Evolutionary conservation across 2,113 vertebrate genomes (phyloP), one percentile per base, ranked within the genome.

Genomic region (Lophotis ruficrista): DNA sequence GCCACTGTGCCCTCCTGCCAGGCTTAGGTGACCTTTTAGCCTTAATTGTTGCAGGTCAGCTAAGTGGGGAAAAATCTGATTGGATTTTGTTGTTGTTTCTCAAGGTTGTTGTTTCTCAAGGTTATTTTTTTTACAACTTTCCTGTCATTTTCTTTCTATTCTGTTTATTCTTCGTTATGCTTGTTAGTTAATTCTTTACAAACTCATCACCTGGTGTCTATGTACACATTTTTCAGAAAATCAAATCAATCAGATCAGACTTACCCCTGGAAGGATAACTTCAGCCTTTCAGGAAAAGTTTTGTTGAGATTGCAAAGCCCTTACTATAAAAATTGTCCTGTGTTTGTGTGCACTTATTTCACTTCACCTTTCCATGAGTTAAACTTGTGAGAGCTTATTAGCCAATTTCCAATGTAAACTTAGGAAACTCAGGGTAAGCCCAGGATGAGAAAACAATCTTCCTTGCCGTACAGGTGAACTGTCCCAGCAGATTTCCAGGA

Each of bases 1-100:
- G 31, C 20, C 37, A 19, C 56, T 24, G 45, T 1, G 2, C n/a
- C 15, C 30, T 38, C 54, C 77, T 2, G 0, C 12, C 1, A 1
- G 10, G 7, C 30, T 9, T 35, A 6, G 15, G n/a, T 60, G 10
- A 56, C 50, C 30, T 77, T 65, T 38, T 35, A 64, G 33, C 50
- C 37, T 68, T 28, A 33, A 43, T 56, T 69, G 27, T 56, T 76
- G 33, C 30, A 43, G 30, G 38, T 88, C 48, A 90, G 14, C 17
- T 58, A 70, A 62, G 43, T 5, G 24, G 13, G 33, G 30, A 15
- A 76, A 90, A 65, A 48, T 9, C 4, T 33, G 23, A 28, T 5
- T 6, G 10, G 16, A 45, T 4, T 48, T 21, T 33, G 41, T 47
- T n/a, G n/a, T n/a, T n/a, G n/a, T n/a, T n/a, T n/a, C n/a, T n/a